These are phyloP conservation scores for Athene noctua DNA, from an alignment of 2,113 vertebrate species.

Conservation along the genomic window DNA sequence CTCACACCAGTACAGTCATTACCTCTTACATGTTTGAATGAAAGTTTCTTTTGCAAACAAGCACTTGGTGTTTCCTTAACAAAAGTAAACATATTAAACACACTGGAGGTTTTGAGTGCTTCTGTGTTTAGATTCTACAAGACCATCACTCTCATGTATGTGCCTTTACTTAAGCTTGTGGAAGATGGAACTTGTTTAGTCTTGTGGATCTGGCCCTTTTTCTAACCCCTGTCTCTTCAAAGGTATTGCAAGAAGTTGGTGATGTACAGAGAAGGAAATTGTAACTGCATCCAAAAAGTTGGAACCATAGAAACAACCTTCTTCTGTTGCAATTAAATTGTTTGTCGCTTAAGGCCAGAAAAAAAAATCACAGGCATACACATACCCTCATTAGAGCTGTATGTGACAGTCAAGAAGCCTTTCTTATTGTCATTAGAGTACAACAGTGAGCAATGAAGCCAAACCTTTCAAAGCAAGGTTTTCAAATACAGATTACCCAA, in stretches of 20 bases:
- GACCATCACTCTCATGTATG: not conserved
- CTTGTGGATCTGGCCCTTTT: not conserved
- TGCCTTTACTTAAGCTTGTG: not conserved
- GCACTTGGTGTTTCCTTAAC: not conserved
- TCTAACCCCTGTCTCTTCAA: not conserved
- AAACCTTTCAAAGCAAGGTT: not conserved
- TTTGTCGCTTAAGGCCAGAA: not conserved
- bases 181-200: not conserved
- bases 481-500: not conserved
- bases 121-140: not conserved
- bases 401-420: not conserved
- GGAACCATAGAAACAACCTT: not conserved
- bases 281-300: not conserved
- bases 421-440: not conserved
- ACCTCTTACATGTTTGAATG: not conserved
- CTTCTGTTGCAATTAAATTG: not conserved
- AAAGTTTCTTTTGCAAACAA: not conserved
- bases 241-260: not conserved
- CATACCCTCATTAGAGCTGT: not conserved
- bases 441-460: not conserved
- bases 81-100: not conserved
- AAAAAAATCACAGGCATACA: not conserved
- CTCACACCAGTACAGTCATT: not conserved
- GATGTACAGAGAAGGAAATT: not conserved
- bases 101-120: not conserved